Evolutionary conservation across 2,888 invertebrate species (phyloP).

Genomic region (Epicampocera succincta): DNA sequence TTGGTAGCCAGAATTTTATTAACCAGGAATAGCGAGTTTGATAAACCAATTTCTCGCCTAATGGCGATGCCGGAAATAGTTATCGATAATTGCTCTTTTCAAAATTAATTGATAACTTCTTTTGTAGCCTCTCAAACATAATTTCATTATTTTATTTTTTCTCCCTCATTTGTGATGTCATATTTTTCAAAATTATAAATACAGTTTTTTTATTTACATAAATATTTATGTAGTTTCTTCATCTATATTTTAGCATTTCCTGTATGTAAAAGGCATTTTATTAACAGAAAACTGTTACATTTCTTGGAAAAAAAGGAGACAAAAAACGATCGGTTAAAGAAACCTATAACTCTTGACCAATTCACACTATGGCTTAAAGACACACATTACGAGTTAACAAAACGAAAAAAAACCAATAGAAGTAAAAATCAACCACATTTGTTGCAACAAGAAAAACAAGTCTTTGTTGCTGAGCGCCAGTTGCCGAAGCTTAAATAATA

Average conservation of each 20-base stretch:
- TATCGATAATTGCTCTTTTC: too few relatives aligned
- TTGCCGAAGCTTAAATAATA: not conserved
- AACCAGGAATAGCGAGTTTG: too few relatives aligned
- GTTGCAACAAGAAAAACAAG: constrained; percentile 51
- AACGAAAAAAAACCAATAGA: constrained; percentile 9
- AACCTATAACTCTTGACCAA: constrained; percentile 32
- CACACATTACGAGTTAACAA: constrained; percentile 34
- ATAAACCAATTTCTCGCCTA: too few relatives aligned
- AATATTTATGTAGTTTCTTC: constrained; percentile 2
- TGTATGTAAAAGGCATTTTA: constrained; percentile 15
- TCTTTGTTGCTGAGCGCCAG: constrained; percentile 32
- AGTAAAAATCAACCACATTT: constrained; percentile 17
- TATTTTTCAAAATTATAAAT: not conserved
- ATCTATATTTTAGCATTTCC: constrained; percentile 31
- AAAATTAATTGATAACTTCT: too few relatives aligned
- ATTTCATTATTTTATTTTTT: too few relatives aligned
- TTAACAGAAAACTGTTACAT: constrained; percentile 6
- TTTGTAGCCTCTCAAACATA: too few relatives aligned
- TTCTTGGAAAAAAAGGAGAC: constrained; percentile 6
- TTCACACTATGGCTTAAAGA: constrained; percentile 65
- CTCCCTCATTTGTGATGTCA: constrained; percentile 4
- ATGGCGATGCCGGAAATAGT: too few relatives aligned
- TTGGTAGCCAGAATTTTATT: too few relatives aligned
- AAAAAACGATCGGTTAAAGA: constrained; percentile 38
- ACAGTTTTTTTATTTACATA: not conserved